phyloP scores from a whole-genome alignment of 2,113 vertebrate species.

The Pterocles burchelli region DNA sequence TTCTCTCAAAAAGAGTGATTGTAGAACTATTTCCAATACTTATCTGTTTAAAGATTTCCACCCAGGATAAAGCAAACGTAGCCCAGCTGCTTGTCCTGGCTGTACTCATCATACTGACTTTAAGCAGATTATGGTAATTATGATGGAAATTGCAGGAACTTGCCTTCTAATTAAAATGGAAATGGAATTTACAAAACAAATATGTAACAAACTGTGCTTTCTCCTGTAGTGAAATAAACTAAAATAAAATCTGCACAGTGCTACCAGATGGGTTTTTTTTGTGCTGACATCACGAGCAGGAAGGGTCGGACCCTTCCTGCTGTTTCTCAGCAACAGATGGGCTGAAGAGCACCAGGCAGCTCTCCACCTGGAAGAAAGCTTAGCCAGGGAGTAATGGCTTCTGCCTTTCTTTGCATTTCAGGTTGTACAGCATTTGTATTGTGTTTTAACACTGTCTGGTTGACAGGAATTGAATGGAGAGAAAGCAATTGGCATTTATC shows the following conservation, averaged over 20 bases:
- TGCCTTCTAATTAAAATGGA: conserved; percentile 70
- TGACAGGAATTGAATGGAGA: not conserved
- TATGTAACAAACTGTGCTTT: conserved; percentile 43
- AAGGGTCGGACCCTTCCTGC: not conserved
- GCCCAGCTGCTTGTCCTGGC: conserved; percentile 21
- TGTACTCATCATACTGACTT: conserved; percentile 36
- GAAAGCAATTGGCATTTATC: not conserved
- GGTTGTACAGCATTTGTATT: not conserved
- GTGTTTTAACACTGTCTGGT: not conserved
- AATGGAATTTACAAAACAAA: conserved; percentile 69
- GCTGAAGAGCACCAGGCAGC: not conserved
- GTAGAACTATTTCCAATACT: conserved; percentile 26
- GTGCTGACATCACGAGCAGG: not conserved
- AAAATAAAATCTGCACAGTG: not conserved
- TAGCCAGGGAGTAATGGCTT: not conserved
- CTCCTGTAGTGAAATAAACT: not conserved
- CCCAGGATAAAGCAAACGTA: not conserved
- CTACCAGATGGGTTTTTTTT: not conserved
- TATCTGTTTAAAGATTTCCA: conserved; percentile 59
- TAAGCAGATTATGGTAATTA: conserved; percentile 69
- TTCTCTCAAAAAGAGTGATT: not conserved
- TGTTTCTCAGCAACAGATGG: not conserved
- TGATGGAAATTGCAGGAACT: conserved; percentile 67
- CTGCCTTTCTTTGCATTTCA: not conserved
- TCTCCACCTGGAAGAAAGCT: not conserved